phyloP scores from a whole-genome alignment of 2,888 invertebrate species.

The Drosophila monieri region DNA sequence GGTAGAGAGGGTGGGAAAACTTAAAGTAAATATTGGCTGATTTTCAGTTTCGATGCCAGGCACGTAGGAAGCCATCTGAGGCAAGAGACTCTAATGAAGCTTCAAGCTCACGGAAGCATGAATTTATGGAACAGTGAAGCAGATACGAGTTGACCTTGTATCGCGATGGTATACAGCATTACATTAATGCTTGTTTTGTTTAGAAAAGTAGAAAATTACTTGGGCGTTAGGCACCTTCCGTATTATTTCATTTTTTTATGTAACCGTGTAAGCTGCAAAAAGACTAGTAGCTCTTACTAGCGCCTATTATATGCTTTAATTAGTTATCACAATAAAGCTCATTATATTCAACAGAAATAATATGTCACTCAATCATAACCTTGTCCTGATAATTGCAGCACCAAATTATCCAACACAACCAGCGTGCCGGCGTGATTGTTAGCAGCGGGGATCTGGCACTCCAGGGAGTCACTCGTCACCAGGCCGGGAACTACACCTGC shows the following conservation, averaged over 20 bases:
- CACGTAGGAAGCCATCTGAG: constrained; percentile 57
- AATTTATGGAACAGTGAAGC: constrained; percentile 15
- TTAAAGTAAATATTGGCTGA: constrained; percentile 64
- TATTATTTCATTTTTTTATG: no score
- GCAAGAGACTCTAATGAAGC: constrained; percentile 60
- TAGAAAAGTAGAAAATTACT: no score
- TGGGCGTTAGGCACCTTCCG: no score
- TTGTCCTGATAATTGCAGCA: constrained; percentile 86
- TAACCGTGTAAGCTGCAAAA: no score
- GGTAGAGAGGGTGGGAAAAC: constrained; percentile 37
- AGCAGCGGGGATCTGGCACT: constrained; percentile 92
- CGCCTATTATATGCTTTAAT: no score
- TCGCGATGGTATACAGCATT: not conserved
- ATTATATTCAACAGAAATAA: no score
- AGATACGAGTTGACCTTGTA: constrained; percentile 20
- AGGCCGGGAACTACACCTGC: constrained; percentile 94
- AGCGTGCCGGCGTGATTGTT: constrained; percentile 93
- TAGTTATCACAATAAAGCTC: no score
- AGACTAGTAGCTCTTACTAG: no score
- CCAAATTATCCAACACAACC: constrained; percentile 93
- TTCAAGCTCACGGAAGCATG: constrained; percentile 42
- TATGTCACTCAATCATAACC: not conserved
- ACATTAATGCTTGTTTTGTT: no score
- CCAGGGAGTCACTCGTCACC: constrained; percentile 91
- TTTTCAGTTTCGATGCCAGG: constrained; percentile 56